A percentile compares a stretch with the other conserved stretches of the same genome.
Evolutionary conservation across 2,113 vertebrate genomes (phyloP).

Genomic region (Brienomyrus longianalis): DNA sequence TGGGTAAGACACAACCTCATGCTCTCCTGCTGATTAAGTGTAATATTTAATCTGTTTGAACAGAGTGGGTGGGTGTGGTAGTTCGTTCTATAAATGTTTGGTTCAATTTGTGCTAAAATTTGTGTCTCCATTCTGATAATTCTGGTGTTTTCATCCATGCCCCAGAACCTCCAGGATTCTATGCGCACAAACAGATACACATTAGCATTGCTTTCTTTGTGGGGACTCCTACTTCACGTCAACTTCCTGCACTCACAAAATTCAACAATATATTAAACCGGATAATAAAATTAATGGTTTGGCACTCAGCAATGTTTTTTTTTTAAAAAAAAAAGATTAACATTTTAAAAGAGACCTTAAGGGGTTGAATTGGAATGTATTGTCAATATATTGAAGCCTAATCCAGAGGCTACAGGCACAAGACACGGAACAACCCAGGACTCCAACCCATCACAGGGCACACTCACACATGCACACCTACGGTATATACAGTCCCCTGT

Average conservation of each 20-base stretch:
- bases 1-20: conserved; percentile 55
- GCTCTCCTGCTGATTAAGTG: background rate
- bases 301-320: background rate
- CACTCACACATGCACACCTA: background rate
- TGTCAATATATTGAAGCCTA: background rate
- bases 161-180: background rate
- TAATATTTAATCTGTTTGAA: background rate
- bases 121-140: background rate
- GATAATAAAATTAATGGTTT: background rate
- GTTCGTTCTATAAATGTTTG: background rate
- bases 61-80: background rate
- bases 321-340: background rate
- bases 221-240: background rate
- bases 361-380: background rate
- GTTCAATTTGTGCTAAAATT: background rate
- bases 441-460: background rate
- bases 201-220: background rate
- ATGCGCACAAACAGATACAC: background rate
- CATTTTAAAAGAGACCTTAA: background rate
- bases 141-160: background rate
- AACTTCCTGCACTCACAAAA: background rate
- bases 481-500: too few species aligned
- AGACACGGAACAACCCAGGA: background rate
- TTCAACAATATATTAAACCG: background rate
- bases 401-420: background rate